Conservation (phyloP, 2,888 invertebrate genomes). For the Drosophila borborema region DNA sequence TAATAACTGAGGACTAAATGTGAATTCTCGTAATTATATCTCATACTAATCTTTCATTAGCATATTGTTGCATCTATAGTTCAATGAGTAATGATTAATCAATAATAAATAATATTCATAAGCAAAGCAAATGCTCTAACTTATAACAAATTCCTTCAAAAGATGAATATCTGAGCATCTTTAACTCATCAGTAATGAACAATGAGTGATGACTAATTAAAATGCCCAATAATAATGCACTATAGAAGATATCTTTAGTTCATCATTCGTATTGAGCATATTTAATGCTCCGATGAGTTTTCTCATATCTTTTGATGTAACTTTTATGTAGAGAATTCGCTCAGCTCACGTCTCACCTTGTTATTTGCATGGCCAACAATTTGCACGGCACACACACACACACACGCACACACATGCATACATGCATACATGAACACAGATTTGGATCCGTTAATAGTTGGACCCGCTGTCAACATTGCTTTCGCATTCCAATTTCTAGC, state of each 20-base stretch:
- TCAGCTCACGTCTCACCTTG: conserved; percentile 43
- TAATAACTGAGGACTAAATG: not conserved
- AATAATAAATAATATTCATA: not conserved
- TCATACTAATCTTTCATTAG: too few relatives aligned
- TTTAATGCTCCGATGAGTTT: not conserved
- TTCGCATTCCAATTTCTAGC: conserved; percentile 64
- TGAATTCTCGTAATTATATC: too few relatives aligned
- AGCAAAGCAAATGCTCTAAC: not conserved
- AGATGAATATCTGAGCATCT: too few relatives aligned
- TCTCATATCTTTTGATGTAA: not conserved
- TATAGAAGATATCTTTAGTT: not conserved
- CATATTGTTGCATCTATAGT: too few relatives aligned
- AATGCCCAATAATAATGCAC: not conserved
- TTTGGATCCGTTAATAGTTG: conserved; percentile 31
- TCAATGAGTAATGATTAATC: not conserved
- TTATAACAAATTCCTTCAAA: not conserved
- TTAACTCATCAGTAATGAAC: not conserved
- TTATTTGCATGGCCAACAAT: conserved; percentile 26
- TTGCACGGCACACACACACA: conserved; percentile 8
- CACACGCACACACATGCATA: not conserved
- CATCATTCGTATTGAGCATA: not conserved
- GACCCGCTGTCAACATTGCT: conserved; percentile 57
- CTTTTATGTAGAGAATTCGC: conserved; percentile 6
- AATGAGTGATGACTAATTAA: not conserved
- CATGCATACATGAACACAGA: conserved; percentile 4